These are phyloP conservation scores for Acanthiza pusilla DNA, from an alignment of 2,797 vertebrate species.

Conservation along the genomic window DNA sequence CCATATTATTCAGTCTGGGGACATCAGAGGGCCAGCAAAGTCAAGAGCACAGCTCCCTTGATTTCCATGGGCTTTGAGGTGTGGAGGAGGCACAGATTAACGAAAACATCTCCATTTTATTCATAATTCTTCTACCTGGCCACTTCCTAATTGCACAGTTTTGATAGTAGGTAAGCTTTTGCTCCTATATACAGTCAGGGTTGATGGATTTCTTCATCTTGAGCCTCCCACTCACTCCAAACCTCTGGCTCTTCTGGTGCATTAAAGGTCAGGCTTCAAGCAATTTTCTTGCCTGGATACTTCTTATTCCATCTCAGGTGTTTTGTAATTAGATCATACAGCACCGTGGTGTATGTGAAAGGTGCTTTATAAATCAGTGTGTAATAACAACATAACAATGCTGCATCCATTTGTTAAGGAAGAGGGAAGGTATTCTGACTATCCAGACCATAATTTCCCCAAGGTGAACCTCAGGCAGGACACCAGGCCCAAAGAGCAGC, in stretches of 20 bases:
- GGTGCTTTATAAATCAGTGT: constrained; percentile 35
- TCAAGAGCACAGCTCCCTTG: background rate
- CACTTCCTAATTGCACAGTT: background rate
- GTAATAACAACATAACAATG: constrained; percentile 19
- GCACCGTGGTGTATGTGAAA: constrained; percentile 21
- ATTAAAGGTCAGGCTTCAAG: constrained; percentile 30
- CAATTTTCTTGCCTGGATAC: background rate
- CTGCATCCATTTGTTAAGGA: constrained; percentile 29
- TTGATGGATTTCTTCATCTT: constrained; percentile 13
- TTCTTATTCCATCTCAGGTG: background rate
- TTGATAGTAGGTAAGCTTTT: background rate
- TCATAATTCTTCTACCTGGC: background rate
- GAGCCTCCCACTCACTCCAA: background rate
- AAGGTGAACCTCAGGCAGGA: constrained; percentile 7
- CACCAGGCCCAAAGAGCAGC: background rate
- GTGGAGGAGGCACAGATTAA: background rate
- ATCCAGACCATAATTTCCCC: background rate
- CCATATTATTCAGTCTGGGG: background rate
- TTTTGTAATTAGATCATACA: constrained; percentile 31
- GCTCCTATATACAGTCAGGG: background rate
- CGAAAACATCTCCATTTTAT: background rate
- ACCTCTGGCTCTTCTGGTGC: background rate
- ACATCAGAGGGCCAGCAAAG: background rate
- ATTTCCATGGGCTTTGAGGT: background rate
- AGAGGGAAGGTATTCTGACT: background rate